Conservation (phyloP, 2,888 invertebrate species). For the Lasioglossum marginatum region DNA sequence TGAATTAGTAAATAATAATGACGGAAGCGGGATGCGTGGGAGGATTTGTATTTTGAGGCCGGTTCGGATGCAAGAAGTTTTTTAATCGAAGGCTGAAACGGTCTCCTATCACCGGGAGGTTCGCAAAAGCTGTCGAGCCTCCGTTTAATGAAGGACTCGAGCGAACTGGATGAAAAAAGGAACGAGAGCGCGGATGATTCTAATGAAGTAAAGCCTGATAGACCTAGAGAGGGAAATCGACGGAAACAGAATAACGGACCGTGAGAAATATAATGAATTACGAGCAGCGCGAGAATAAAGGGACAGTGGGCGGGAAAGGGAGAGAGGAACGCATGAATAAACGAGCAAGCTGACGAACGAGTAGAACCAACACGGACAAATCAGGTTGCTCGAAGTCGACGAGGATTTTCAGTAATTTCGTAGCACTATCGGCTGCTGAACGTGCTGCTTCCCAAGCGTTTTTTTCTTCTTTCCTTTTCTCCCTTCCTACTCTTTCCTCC, state of each 20-base stretch:
- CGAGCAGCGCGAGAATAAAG: constrained; percentile 46
- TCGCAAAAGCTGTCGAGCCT: constrained; percentile 12
- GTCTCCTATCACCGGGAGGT: neutral
- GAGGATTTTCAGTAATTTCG: constrained; percentile 75
- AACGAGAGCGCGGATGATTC: constrained; percentile 27
- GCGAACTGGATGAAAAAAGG: constrained; percentile 32
- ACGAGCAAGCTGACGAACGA: constrained; percentile 58
- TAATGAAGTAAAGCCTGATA: constrained; percentile 52
- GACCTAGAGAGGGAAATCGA: constrained; percentile 32
- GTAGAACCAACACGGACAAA: constrained; percentile 60
- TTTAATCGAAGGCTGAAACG: constrained; percentile 1
- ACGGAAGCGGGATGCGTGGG: neutral
- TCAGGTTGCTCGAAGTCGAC: constrained; percentile 67
- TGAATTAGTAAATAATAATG: neutral
- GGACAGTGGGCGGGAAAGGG: neutral
- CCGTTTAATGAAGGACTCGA: constrained; percentile 22
- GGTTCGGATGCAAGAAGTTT: neutral
- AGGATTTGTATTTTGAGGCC: neutral
- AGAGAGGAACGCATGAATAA: constrained; percentile 43
- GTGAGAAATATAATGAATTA: constrained; percentile 62
- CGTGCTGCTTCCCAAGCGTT: constrained; percentile 67
- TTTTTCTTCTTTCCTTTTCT: constrained; percentile 36
- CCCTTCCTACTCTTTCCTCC: neutral
- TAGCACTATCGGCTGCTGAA: constrained; percentile 74
- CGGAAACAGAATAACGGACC: constrained; percentile 46